Conservation (phyloP, 2,888 invertebrate genomes). For the Latheticus oryzae region DNA sequence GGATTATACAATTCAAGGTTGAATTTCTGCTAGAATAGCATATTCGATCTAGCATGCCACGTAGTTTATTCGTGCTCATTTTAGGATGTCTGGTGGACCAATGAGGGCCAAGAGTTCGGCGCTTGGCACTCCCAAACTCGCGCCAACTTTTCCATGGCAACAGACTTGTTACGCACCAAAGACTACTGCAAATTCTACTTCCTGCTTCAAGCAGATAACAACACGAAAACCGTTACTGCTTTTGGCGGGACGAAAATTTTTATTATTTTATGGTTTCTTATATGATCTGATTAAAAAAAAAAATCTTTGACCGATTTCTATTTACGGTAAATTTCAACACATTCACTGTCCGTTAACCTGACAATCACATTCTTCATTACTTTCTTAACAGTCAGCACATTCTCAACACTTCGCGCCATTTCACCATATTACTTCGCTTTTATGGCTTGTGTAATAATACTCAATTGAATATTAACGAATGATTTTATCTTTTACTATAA, state of each 20-base stretch:
- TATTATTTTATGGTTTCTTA: too few species aligned
- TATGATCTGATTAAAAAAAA: too few species aligned
- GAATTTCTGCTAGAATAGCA: conserved; percentile 48
- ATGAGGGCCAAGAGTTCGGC: conserved; percentile 51
- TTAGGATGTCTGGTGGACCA: conserved; percentile 51
- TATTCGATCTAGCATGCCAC: conserved; percentile 46
- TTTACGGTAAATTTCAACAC: conserved; percentile 29
- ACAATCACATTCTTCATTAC: too few species aligned
- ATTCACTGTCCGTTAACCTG: conserved; percentile 18
- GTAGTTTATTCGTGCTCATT: conserved; percentile 50
- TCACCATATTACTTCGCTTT: too few species aligned
- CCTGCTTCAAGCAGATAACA: conserved; percentile 43
- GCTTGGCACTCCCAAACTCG: conserved; percentile 56
- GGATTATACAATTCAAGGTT: conserved; percentile 53
- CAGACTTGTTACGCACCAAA: conserved; percentile 53
- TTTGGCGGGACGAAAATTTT: conserved; percentile 34
- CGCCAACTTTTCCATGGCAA: conserved; percentile 56
- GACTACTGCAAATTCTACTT: conserved; percentile 47
- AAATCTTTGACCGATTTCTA: too few species aligned
- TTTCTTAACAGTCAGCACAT: conserved; percentile 22
- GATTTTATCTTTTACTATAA: too few species aligned
- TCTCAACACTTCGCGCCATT: too few species aligned
- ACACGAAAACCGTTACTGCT: conserved; percentile 41
- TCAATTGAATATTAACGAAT: too few species aligned
- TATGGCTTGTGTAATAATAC: too few species aligned